Base-by-base conservation (phyloP, 2,888 invertebrate species). In the Pyralis farinalis region DNA sequence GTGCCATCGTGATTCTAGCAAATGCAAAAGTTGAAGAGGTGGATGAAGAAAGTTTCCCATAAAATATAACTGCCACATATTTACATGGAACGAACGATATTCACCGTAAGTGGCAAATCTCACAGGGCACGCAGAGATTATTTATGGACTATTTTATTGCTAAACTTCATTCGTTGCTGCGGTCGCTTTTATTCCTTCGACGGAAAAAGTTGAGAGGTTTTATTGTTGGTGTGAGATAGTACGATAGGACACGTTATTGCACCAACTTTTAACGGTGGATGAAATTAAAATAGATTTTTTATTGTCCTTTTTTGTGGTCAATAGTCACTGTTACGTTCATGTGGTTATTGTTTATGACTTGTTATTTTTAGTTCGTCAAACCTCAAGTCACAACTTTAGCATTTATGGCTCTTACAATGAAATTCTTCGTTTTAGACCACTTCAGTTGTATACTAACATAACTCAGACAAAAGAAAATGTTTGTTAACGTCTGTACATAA, bases 131-230 rank as follows among this genome's bases (percentile, higher is more conserved):
- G 71, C 74, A 71, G 74, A 83, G 71, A 85, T 85, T 85, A 87
- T 88, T 88, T 87, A 87, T 86, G 78, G 73, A 64, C 71, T 79
- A 71, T 78, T 88, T 88, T 88, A 88, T 88, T 81, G 85, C 82
- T 71, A 73, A 88, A 88, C 85, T 88, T 87, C 84, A 86, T 81
- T 83, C 87, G 76, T 73, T 78, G 77, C 82, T 83, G 88, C 71
- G 86, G 88, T 85, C 70, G 82, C 80, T 78, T 83, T 85, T 87
- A 86, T 86, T 81, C 81, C 69, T 83, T 77, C 73, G 74, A 78
- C 76, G 78, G 83, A 77, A 85, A 86, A 87, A 87, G 83, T 88
- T 86, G 80, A 51, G 67, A 74, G 81, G 70, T 79, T 87, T 87
- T 87, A 87, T 87, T 79, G 68, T 81, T 84, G 80, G 85, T 84